Percentiles rank a stretch among this genome's conserved stretches.
These are phyloP conservation scores for Prionailurus viverrinus DNA, from an alignment of 2,113 vertebrate genomes.

Conservation along the genomic window DNA sequence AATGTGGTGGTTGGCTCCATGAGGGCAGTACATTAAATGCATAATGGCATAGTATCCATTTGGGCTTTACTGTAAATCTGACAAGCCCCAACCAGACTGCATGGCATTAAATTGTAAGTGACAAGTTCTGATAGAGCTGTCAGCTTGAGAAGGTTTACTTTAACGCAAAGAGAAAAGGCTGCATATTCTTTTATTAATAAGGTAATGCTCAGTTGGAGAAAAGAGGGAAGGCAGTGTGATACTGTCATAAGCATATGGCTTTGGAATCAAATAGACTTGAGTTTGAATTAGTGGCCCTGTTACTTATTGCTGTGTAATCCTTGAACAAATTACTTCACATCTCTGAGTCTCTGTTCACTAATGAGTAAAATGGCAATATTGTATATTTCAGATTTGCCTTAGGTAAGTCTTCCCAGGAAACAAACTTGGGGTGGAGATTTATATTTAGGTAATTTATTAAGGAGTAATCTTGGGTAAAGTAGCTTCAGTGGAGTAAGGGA, in stretches of 20 bases:
- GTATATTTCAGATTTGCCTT: not conserved
- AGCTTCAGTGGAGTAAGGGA: not conserved
- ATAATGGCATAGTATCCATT: constrained; percentile 47
- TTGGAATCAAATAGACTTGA: not conserved
- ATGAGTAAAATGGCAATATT: not conserved
- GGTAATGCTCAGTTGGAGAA: constrained; percentile 1
- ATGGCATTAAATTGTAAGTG: constrained; percentile 71
- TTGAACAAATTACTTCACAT: constrained; percentile 17
- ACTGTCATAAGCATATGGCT: not conserved
- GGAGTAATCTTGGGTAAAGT: not conserved
- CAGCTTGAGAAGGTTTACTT: constrained; percentile 76
- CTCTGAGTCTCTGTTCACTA: not conserved
- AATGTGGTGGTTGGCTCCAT: constrained; percentile 64
- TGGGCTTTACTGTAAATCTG: not conserved
- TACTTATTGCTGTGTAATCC: not conserved
- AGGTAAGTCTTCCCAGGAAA: not conserved
- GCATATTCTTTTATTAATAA: constrained; percentile 69
- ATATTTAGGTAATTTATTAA: not conserved
- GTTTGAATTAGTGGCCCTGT: not conserved
- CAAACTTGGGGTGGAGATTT: not conserved
- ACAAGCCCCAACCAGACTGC: constrained; percentile 13
- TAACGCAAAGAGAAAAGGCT: constrained; percentile 69
- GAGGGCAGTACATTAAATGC: constrained; percentile 63
- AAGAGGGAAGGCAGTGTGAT: not conserved
- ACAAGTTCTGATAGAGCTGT: constrained; percentile 80